Conservation (phyloP, 2,888 invertebrate genomes). For the Andrena marginata region DNA sequence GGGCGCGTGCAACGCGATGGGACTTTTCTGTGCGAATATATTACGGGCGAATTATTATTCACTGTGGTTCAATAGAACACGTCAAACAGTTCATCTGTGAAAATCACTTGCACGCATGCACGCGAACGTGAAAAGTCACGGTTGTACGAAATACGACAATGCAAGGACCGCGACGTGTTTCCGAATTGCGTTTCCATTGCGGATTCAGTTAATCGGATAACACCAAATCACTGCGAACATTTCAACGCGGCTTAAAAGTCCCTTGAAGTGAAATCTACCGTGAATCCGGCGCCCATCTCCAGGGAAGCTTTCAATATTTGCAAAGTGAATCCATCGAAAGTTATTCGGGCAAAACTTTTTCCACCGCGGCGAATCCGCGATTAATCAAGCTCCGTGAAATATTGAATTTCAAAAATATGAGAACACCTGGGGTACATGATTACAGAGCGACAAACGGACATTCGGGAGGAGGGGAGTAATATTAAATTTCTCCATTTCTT, state of each 20-base stretch:
- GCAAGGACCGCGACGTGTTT: constrained; percentile 23
- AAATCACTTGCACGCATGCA: constrained; percentile 4
- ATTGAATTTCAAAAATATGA: background rate
- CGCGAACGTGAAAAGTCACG: constrained; percentile 33
- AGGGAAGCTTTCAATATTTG: constrained; percentile 6
- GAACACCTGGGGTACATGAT: background rate
- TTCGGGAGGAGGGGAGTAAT: no score
- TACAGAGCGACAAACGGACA: background rate
- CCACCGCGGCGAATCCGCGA: background rate
- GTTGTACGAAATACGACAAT: constrained; percentile 41
- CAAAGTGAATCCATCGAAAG: background rate
- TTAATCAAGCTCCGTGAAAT: background rate
- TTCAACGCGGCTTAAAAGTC: background rate
- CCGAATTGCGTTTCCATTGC: constrained; percentile 4
- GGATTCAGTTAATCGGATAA: constrained; percentile 28
- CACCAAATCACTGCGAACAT: constrained; percentile 12
- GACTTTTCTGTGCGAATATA: constrained; percentile 26
- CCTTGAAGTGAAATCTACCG: constrained; percentile 1
- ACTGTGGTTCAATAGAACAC: constrained; percentile 22
- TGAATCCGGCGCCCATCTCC: background rate
- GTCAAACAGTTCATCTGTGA: constrained; percentile 32
- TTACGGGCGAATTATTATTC: constrained; percentile 52
- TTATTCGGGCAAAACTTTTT: background rate
- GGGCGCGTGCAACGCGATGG: background rate
- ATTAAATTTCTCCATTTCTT: no score